A percentile compares a stretch with the other conserved stretches of the same genome.
phyloP scores from a whole-genome alignment of 1,140 invertebrate species.

The Pararge aegeria region DNA sequence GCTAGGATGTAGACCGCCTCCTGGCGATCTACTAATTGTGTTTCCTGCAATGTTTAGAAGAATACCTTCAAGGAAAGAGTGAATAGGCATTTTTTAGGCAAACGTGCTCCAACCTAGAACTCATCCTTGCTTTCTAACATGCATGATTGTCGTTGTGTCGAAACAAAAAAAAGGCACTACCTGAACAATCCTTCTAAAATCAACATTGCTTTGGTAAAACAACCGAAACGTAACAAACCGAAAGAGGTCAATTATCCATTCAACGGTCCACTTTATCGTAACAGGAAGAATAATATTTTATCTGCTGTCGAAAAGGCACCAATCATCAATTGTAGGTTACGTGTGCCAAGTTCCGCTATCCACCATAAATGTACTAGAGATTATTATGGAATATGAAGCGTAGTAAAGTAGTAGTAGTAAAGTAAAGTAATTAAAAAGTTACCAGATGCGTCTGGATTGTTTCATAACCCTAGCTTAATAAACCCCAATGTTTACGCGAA shows the following conservation, averaged over 20 bases:
- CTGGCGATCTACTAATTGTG: no score
- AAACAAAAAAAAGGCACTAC: not conserved
- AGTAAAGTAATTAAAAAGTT: conserved; percentile 54
- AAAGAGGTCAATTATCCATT: not conserved
- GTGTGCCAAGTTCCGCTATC: conserved; percentile 33
- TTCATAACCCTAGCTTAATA: not conserved
- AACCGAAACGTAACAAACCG: not conserved
- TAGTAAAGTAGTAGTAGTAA: conserved; percentile 57
- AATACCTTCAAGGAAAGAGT: no score
- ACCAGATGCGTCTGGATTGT: conserved; percentile 42
- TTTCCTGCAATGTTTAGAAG: no score
- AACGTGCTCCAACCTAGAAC: no score
- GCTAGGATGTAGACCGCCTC: no score
- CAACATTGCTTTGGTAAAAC: not conserved
- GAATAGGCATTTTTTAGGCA: no score
- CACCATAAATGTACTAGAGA: conserved; percentile 43
- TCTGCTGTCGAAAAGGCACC: conserved; percentile 6
- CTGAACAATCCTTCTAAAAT: no score
- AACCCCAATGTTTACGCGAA: not conserved
- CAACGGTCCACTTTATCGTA: not conserved
- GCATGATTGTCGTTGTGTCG: no score
- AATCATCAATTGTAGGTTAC: conserved; percentile 9
- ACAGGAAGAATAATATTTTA: conserved; percentile 5
- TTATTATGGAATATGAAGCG: conserved; percentile 38
- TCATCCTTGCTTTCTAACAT: no score